phyloP scores from a whole-genome alignment of 2,113 vertebrate species.

The Peromyscus californicus region DNA sequence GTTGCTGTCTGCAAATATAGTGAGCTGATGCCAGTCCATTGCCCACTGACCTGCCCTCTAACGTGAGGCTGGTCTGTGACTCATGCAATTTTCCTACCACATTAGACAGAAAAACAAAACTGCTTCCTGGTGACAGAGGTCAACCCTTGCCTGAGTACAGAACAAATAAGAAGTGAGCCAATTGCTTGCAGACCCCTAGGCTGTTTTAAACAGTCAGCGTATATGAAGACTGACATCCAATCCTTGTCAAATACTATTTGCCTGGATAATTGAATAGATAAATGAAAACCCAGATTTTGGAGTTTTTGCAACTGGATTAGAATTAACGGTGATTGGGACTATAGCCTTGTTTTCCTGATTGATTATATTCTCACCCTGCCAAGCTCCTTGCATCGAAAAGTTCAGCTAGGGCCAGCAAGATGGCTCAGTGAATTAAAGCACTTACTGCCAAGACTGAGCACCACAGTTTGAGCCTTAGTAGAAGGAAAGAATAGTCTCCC shows the following conservation, averaged over 20 bases:
- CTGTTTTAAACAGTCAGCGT: not conserved
- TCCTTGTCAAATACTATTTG: not conserved
- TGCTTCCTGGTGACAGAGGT: not conserved
- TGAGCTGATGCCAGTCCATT: not conserved
- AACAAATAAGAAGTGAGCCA: not conserved
- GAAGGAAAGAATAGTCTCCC: not conserved
- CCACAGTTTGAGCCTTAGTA: not conserved
- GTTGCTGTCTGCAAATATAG: not conserved
- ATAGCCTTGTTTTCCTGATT: not conserved
- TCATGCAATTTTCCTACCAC: not conserved
- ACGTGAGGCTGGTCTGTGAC: not conserved
- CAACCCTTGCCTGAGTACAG: not conserved
- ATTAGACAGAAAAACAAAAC: not conserved
- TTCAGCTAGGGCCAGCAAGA: not conserved
- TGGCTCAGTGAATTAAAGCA: not conserved
- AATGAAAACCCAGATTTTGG: not conserved
- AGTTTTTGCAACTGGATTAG: not conserved
- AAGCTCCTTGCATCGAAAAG: not conserved
- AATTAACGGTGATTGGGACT: not conserved
- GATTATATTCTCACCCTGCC: not conserved
- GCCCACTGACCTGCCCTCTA: no score
- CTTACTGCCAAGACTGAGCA: not conserved
- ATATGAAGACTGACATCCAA: not conserved
- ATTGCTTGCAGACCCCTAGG: not conserved
- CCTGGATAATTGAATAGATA: not conserved